These are phyloP conservation scores for Ennomos fuscantarius DNA, from an alignment of 2,888 invertebrate genomes.

Conservation along the genomic window DNA sequence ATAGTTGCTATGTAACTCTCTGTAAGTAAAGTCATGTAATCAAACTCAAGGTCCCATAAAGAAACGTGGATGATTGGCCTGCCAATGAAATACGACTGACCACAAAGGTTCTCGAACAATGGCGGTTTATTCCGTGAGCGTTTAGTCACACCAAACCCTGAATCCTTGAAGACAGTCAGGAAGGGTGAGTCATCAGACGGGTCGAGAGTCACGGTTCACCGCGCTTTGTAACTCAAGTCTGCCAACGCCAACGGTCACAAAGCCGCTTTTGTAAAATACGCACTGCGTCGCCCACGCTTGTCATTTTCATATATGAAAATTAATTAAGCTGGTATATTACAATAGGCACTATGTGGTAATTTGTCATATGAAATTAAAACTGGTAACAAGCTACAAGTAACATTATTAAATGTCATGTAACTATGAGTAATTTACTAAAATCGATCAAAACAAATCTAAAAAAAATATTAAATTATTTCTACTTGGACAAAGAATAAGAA, in stretches of 20 bases:
- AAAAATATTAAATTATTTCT: no score
- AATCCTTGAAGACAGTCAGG: constrained; percentile 69
- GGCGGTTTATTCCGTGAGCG: constrained; percentile 58
- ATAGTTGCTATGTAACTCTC: no score
- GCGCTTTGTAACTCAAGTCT: constrained; percentile 54
- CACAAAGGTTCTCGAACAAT: constrained; percentile 65
- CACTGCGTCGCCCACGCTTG: constrained; percentile 41
- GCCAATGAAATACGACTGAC: constrained; percentile 48
- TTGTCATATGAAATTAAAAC: constrained; percentile 29
- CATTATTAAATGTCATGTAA: no score
- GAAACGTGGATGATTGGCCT: constrained; percentile 22
- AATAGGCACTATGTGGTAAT: constrained; percentile 47
- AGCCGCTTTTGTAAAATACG: constrained; percentile 26
- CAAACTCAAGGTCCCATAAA: constrained; percentile 42
- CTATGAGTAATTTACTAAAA: no score
- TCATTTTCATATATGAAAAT: constrained; percentile 43
- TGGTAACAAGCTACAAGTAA: no score
- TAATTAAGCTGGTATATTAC: constrained; percentile 40
- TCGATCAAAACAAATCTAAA: no score
- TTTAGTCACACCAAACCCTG: constrained; percentile 66
- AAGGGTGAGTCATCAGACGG: constrained; percentile 74
- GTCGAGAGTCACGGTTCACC: constrained; percentile 70
- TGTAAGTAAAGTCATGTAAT: constrained; percentile 8
- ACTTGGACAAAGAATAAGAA: no score
- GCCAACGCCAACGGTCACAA: constrained; percentile 47